These are phyloP conservation scores for Anhinga rufa DNA, from an alignment of 2,113 vertebrate genomes.

Conservation along the genomic window DNA sequence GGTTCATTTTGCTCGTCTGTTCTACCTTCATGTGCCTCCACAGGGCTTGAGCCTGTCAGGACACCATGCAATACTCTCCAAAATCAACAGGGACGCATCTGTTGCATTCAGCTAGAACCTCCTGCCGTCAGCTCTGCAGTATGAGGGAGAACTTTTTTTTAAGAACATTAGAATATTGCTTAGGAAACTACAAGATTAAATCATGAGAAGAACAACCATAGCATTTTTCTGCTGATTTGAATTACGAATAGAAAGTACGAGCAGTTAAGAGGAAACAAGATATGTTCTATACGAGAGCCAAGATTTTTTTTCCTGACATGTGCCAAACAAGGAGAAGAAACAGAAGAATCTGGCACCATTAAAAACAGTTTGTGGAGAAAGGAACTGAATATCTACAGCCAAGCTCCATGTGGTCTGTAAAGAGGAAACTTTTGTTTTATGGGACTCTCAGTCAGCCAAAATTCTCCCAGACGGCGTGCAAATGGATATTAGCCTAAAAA, in stretches of 20 bases:
- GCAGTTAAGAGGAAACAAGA: slow-evolving; percentile 64
- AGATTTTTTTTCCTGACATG: slow-evolving; percentile 62
- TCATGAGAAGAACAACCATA: slow-evolving; percentile 28
- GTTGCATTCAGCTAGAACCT: neutral
- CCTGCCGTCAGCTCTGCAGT: neutral
- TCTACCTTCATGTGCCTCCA: neutral
- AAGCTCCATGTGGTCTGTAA: slow-evolving; percentile 66
- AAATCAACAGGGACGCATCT: neutral
- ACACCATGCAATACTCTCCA: neutral
- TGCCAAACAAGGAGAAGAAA: slow-evolving; percentile 66
- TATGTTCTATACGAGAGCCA: slow-evolving; percentile 58
- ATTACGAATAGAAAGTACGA: slow-evolving; percentile 61
- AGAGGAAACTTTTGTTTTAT: slow-evolving; percentile 64
- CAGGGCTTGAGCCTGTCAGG: neutral
- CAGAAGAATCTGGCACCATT: slow-evolving; percentile 67
- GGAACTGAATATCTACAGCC: slow-evolving; percentile 61
- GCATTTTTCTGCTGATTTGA: slow-evolving; percentile 55
- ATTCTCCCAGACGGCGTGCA: slow-evolving; percentile 57
- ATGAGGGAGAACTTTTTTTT: neutral
- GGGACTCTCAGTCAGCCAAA: slow-evolving; percentile 58
- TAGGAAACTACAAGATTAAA: slow-evolving; percentile 43
- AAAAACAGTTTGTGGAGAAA: slow-evolving; percentile 66
- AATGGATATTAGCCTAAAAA: slow-evolving; percentile 65
- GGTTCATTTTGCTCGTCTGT: neutral
- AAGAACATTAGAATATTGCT: slow-evolving; percentile 25